These are phyloP conservation scores for Suricata suricatta DNA, from an alignment of 2,113 vertebrate species.

Conservation along the genomic window DNA sequence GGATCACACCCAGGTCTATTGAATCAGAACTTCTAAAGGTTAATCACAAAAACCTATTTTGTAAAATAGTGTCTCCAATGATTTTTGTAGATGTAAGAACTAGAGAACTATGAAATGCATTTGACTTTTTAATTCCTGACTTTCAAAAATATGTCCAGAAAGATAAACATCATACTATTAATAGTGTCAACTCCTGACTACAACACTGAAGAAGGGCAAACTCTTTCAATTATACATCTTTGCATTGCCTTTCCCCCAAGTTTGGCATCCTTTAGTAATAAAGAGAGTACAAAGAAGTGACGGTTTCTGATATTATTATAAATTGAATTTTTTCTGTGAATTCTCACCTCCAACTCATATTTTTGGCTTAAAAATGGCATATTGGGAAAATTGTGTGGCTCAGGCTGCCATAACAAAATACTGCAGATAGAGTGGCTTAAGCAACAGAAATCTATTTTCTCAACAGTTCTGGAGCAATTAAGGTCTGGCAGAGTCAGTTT, in stretches of 20 bases:
- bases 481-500: not conserved
- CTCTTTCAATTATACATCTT: not conserved
- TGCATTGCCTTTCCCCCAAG: not conserved
- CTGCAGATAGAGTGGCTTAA: not conserved
- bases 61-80: not conserved
- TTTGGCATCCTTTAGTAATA: not conserved
- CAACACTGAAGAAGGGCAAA: not conserved
- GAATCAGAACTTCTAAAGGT: slow-evolving; percentile 24
- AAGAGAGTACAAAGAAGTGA: not conserved
- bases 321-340: not conserved
- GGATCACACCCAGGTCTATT: not conserved
- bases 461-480: not conserved
- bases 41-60: not conserved
- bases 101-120: not conserved
- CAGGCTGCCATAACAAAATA: not conserved
- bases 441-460: not conserved
- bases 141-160: slow-evolving; percentile 31
- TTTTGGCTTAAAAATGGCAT: not conserved
- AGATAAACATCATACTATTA: not conserved
- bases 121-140: not conserved
- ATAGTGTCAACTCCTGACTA: not conserved
- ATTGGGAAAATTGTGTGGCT: not conserved
- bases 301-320: not conserved
- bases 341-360: not conserved
- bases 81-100: not conserved